Percentiles rank a stretch among this genome's conserved stretches.
These are phyloP conservation scores for Chironomus tepperi DNA, from an alignment of 1,140 invertebrate species.

Conservation along the genomic window DNA sequence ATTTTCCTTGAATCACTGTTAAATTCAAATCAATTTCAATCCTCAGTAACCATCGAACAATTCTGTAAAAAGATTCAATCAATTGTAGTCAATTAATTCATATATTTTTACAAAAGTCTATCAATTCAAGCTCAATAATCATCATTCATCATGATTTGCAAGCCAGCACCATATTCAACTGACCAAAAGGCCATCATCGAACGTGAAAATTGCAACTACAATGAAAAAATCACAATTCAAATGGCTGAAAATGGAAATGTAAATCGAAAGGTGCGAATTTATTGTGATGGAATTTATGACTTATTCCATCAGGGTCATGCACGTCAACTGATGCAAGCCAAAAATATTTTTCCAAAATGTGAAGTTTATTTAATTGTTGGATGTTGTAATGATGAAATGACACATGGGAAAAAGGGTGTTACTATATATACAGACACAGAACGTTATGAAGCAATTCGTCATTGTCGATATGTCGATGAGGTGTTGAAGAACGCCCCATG, in stretches of 20 bases:
- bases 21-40: no score
- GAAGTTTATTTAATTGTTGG: constrained; percentile 94
- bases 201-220: constrained; percentile 75
- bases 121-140: no score
- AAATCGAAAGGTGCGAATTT: constrained; percentile 75
- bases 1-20: no score
- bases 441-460: constrained; percentile 91
- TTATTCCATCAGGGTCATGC: constrained; percentile 97
- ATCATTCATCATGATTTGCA: constrained; percentile 37
- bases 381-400: constrained; percentile 85
- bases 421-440: constrained; percentile 97
- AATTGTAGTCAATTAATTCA: no score
- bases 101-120: no score
- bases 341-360: constrained; percentile 87
- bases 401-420: constrained; percentile 85
- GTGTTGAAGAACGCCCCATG: constrained; percentile 76
- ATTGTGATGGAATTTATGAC: constrained; percentile 92
- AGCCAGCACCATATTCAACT: constrained; percentile 80
- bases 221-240: constrained; percentile 70
- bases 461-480: constrained; percentile 99
- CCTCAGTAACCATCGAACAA: no score
- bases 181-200: constrained; percentile 72
- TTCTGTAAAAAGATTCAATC: no score
- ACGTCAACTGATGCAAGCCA: constrained; percentile 93
- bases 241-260: constrained; percentile 71